Conservation (phyloP, 2,888 invertebrate genomes). For the Meganola albula region DNA sequence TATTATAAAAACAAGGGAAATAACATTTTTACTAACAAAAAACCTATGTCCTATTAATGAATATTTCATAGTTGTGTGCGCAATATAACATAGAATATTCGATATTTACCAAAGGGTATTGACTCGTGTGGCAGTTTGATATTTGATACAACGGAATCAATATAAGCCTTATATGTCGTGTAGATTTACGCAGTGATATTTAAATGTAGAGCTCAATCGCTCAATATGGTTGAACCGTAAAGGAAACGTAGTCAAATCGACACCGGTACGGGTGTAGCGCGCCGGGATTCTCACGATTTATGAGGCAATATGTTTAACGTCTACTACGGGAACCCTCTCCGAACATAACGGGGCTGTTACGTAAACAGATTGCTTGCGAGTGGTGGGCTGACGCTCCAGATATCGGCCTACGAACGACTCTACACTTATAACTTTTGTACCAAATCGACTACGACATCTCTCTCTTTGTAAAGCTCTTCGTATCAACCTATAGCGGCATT, state of each 20-base stretch:
- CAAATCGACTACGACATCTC: conserved; percentile 42
- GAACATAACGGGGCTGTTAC: conserved; percentile 76
- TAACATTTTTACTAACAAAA: too few species aligned
- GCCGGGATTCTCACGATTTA: conserved; percentile 75
- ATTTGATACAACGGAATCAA: conserved; percentile 14
- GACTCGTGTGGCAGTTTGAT: conserved; percentile 15
- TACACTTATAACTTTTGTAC: conserved; percentile 56
- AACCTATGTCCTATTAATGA: too few species aligned
- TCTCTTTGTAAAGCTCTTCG: conserved; percentile 42
- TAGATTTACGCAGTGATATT: conserved; percentile 32
- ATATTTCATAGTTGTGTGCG: too few species aligned
- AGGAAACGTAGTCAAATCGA: conserved; percentile 75
- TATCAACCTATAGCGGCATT: conserved; percentile 31
- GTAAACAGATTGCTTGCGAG: conserved; percentile 76
- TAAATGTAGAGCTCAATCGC: conserved; percentile 45
- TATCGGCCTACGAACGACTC: conserved; percentile 61
- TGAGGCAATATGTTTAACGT: conserved; percentile 78
- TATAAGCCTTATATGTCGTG: conserved; percentile 18
- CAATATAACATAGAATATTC: too few species aligned
- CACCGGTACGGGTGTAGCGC: conserved; percentile 62
- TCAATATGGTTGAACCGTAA: conserved; percentile 64
- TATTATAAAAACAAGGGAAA: too few species aligned
- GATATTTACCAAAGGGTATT: too few species aligned
- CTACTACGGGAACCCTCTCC: conserved; percentile 72
- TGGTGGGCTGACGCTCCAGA: conserved; percentile 56